A percentile compares a stretch with the other conserved stretches of the same genome.
Evolutionary conservation across 1,140 invertebrate genomes (phyloP).

Genomic region (Branchinecta lynchi): DNA sequence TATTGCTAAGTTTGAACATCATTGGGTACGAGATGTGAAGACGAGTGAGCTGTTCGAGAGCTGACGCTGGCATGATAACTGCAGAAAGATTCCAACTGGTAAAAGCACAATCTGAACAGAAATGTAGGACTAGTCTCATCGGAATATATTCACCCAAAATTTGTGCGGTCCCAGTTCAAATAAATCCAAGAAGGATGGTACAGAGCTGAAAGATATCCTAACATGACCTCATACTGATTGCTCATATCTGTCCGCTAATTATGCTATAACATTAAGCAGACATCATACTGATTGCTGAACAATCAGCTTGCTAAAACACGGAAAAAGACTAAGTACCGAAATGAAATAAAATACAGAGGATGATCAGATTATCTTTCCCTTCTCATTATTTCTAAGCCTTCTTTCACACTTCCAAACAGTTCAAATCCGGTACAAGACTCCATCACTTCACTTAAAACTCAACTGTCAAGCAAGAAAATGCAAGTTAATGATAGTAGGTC

Average conservation of each 20-base stretch:
- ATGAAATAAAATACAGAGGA: no score
- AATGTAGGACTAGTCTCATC: neutral
- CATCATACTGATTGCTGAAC: no score
- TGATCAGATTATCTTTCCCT: no score
- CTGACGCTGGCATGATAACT: slow-evolving; percentile 97
- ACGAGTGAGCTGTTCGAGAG: slow-evolving; percentile 76
- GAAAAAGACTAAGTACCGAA: neutral
- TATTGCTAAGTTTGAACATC: slow-evolving; percentile 92
- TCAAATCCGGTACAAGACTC: no score
- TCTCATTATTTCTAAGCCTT: no score
- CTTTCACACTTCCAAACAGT: no score
- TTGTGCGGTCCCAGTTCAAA: neutral
- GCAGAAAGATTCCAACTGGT: slow-evolving; percentile 23
- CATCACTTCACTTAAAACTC: no score
- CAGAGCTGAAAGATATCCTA: neutral
- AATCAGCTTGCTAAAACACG: neutral
- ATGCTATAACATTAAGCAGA: neutral
- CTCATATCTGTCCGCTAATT: no score
- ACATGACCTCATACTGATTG: neutral
- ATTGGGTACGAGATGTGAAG: slow-evolving; percentile 97
- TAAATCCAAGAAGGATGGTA: neutral
- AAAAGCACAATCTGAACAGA: slow-evolving; percentile 5
- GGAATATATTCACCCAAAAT: slow-evolving; percentile 10
- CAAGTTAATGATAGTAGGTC: no score
- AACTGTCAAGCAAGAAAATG: no score